Evolutionary conservation across 1,140 invertebrate genomes (phyloP), one percentile per base, ranked within the genome.

Genomic region (Reticulitermes speratus): DNA sequence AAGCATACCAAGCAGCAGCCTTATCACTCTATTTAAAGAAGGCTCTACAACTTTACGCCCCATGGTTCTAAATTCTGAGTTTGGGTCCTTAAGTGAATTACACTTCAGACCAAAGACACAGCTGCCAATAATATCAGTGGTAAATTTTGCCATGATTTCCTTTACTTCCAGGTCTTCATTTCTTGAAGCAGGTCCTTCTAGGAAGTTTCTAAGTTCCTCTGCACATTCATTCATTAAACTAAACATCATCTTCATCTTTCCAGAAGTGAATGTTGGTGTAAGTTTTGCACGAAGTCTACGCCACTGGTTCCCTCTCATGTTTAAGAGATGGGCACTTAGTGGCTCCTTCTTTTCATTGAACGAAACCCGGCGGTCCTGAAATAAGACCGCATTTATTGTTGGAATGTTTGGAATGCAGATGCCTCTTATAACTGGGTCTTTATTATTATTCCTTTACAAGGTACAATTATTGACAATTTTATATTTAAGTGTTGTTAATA

Each of bases 31-130:
- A 30, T 30, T 75, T 75, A 75, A n/a, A 30, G 65, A 75, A 30
- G 84, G 84, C 84, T 52, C 59, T 30, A 84, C 48, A 30, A 84
- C 59, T 55, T 85, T 86, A 44, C 85, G 86, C 0, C 89, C 90
- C 65, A 90, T 88, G 75, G 86, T 85, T 30, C 89, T 85, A 89
- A 95, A 95, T 88, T 93, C 91, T 0, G 92, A 91, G 44, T 93
- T 89, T 0, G 91, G 89, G 88, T 93, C 90, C 84, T 90, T 89
- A n/a, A 94, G 90, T 11, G 93, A 91, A 84, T 94, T 92, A 86
- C 93, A 92, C 30, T 94, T 91, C 7, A 95, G 91, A 0, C 94
- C 94, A 88, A 95, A 94, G 16, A 93, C 94, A 59, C 94, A 92
- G 55, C 90, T 93, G 0, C 93, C 94, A 32, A 95, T 94, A 0